phyloP scores from a whole-genome alignment of 1,140 invertebrate genomes.

The Psilanteris sp. region DNA sequence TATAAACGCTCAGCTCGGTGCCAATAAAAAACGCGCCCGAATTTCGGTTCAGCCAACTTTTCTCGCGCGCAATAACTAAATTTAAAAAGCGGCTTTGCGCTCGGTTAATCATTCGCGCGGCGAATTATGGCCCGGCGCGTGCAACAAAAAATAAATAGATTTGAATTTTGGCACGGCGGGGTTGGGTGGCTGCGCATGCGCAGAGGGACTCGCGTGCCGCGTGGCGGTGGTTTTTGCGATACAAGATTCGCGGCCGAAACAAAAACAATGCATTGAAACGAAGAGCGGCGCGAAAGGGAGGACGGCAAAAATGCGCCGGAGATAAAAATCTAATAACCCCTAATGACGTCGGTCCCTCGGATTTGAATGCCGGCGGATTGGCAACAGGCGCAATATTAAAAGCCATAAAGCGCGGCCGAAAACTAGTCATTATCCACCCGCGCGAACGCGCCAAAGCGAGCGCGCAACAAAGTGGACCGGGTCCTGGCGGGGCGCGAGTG shows the following conservation, averaged over 20 bases:
- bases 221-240: too few species aligned
- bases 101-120: too few species aligned
- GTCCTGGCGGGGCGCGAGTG: constrained; percentile 1
- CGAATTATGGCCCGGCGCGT: too few species aligned
- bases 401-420: constrained; percentile 23
- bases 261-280: neutral
- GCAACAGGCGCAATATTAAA: constrained; percentile 26
- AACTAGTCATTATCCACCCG: constrained; percentile 31
- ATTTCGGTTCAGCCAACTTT: too few species aligned
- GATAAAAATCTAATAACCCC: constrained; percentile 44
- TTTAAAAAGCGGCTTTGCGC: too few species aligned
- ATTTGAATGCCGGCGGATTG: constrained; percentile 6
- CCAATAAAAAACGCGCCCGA: too few species aligned
- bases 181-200: too few species aligned
- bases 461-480: constrained; percentile 20
- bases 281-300: neutral
- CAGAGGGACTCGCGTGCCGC: too few species aligned
- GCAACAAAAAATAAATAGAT: constrained; percentile 19
- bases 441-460: constrained; percentile 9
- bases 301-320: neutral
- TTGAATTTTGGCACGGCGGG: constrained; percentile 4
- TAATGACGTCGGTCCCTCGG: constrained; percentile 24
- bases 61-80: too few species aligned
- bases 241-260: too few species aligned
- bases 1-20: too few species aligned